phyloP scores from a whole-genome alignment of 2,113 vertebrate genomes.

The Lipophrys pholis region DNA sequence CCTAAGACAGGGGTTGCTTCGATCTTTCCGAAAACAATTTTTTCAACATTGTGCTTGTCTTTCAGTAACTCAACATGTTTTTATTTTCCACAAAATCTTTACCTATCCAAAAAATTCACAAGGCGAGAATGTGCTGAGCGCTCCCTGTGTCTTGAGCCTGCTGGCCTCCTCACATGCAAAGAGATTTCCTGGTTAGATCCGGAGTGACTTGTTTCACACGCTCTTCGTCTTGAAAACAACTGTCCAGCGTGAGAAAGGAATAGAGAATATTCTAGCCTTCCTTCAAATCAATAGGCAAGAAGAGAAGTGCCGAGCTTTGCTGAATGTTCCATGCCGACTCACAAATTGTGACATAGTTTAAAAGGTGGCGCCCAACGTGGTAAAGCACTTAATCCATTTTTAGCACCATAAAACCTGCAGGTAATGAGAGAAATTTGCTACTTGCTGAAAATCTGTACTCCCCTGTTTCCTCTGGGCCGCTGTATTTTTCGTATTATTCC shows the following conservation, averaged over 20 bases:
- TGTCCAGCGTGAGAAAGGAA: not conserved
- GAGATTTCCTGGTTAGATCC: not conserved
- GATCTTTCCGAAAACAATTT: too few relatives aligned
- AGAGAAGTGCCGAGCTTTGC: not conserved
- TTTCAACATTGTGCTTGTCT: too few relatives aligned
- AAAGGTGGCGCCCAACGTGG: conserved; percentile 1
- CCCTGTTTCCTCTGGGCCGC: conserved; percentile 12
- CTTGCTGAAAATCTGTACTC: conserved; percentile 7
- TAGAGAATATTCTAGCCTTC: not conserved
- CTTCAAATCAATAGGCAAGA: not conserved
- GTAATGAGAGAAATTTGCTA: conserved; percentile 13
- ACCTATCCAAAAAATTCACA: too few relatives aligned
- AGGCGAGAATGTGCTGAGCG: not conserved
- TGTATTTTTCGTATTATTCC: conserved; percentile 16
- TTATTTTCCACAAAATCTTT: too few relatives aligned
- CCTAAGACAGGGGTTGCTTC: too few relatives aligned
- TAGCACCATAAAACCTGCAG: conserved; percentile 18
- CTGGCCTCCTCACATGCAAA: not conserved
- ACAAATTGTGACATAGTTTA: conserved; percentile 15
- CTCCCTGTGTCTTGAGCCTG: not conserved
- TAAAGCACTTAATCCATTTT: conserved; percentile 22
- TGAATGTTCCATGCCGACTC: conserved; percentile 11
- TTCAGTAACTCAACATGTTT: too few relatives aligned
- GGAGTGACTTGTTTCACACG: conserved; percentile 1
- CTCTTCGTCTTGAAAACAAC: not conserved